Evolutionary conservation across 2,113 vertebrate species (phyloP).

Genomic region (Nibea coibor): DNA sequence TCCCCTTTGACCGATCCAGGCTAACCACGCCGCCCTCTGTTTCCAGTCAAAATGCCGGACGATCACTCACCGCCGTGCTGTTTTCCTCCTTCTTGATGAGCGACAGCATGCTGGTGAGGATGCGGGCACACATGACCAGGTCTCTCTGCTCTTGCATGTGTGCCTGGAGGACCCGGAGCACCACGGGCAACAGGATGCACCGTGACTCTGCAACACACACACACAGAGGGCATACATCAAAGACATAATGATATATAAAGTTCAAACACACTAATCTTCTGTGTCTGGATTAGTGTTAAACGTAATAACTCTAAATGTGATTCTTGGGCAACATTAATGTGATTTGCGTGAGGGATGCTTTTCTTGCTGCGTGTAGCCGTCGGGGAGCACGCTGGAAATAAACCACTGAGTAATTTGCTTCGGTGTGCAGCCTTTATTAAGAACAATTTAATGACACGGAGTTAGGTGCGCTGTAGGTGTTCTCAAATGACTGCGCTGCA

Average conservation of each 20-base stretch:
- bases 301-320: neutral
- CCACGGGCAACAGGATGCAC: conserved; percentile 94
- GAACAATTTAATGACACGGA: conserved; percentile 48
- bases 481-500: conserved; percentile 13
- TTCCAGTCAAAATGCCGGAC: neutral
- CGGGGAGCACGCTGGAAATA: conserved; percentile 24
- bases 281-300: neutral
- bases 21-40: neutral
- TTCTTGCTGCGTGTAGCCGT: conserved; percentile 10
- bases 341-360: conserved; percentile 29
- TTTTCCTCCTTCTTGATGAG: conserved; percentile 93
- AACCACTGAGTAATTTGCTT: conserved; percentile 40
- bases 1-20: neutral
- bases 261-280: neutral
- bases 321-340: conserved; percentile 12
- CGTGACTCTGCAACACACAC: conserved; percentile 87
- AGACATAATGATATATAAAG: neutral
- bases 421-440: conserved; percentile 42
- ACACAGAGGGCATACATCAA: neutral
- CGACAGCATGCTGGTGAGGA: conserved; percentile 97
- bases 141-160: conserved; percentile 98
- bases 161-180: conserved; percentile 92
- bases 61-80: conserved; percentile 86
- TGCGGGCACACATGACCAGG: conserved; percentile 94
- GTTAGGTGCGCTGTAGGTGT: conserved; percentile 36